Percentiles rank a stretch among this genome's conserved stretches.
These are phyloP conservation scores for Argopecten irradians DNA, from an alignment of 1,140 invertebrate genomes.

Conservation along the genomic window DNA sequence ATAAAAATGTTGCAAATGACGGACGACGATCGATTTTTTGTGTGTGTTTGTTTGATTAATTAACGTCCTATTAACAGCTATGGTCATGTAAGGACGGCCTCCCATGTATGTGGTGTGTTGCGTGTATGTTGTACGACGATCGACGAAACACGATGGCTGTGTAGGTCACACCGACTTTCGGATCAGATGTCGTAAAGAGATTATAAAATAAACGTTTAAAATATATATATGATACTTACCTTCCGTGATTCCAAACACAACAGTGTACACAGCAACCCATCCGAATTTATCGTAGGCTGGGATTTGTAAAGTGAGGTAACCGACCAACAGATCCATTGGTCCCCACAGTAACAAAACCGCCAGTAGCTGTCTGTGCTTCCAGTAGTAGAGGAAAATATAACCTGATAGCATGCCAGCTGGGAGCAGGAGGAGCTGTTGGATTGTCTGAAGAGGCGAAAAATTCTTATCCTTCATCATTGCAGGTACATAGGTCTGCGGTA, in stretches of 20 bases:
- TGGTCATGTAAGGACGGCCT: too few relatives aligned
- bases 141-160: too few relatives aligned
- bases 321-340: background rate
- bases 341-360: background rate
- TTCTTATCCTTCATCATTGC: background rate
- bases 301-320: background rate
- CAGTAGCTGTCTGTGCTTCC: background rate
- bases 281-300: background rate
- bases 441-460: background rate
- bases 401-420: background rate
- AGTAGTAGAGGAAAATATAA: background rate
- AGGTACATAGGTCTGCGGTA: background rate
- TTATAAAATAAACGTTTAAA: too few relatives aligned
- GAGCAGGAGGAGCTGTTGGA: background rate
- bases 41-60: too few relatives aligned
- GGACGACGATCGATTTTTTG: too few relatives aligned
- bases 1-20: too few relatives aligned
- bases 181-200: too few relatives aligned
- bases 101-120: too few relatives aligned
- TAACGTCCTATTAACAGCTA: too few relatives aligned
- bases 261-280: background rate
- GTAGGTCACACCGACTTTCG: too few relatives aligned
- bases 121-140: too few relatives aligned
- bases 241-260: background rate
- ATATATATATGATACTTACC: background rate